A percentile compares a stretch with the other conserved stretches of the same genome.
phyloP scores from a whole-genome alignment of 2,888 invertebrate species.

The Hypena proboscidalis region DNA sequence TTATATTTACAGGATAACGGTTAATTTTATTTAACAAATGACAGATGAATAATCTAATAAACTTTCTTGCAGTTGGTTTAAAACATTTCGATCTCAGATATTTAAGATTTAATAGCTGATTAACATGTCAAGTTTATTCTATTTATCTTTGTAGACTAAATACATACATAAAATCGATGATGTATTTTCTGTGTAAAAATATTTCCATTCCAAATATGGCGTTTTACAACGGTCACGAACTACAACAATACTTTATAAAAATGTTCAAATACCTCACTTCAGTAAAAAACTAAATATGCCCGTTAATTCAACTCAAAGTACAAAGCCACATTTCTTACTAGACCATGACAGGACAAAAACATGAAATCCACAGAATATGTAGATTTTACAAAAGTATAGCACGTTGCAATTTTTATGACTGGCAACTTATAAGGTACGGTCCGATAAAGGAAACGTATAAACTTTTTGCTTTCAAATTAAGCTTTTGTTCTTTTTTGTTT shows the following conservation, averaged over 20 bases:
- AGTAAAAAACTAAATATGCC: neutral
- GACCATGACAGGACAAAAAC: conserved; percentile 26
- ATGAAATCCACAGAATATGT: conserved; percentile 22
- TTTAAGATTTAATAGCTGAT: too few species aligned
- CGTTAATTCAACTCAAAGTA: conserved; percentile 4
- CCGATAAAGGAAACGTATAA: conserved; percentile 19
- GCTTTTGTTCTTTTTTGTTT: conserved; percentile 24
- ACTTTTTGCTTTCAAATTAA: conserved; percentile 36
- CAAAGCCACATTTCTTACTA: conserved; percentile 13
- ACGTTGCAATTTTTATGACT: conserved; percentile 31
- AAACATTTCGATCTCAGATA: too few species aligned
- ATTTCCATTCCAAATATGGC: too few species aligned
- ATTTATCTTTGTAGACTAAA: too few species aligned
- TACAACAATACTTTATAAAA: neutral
- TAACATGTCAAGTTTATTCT: too few species aligned
- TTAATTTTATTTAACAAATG: too few species aligned
- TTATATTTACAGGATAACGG: too few species aligned
- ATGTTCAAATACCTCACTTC: conserved; percentile 1
- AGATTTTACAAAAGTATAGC: conserved; percentile 27
- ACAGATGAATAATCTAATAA: too few species aligned
- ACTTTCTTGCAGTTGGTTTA: too few species aligned
- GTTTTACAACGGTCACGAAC: neutral
- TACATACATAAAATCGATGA: too few species aligned
- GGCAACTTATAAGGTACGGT: conserved; percentile 24
- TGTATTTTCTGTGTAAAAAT: too few species aligned